Evolutionary conservation across 2,797 vertebrate genomes (phyloP).

Genomic region (Chaetodon trifasciatus): DNA sequence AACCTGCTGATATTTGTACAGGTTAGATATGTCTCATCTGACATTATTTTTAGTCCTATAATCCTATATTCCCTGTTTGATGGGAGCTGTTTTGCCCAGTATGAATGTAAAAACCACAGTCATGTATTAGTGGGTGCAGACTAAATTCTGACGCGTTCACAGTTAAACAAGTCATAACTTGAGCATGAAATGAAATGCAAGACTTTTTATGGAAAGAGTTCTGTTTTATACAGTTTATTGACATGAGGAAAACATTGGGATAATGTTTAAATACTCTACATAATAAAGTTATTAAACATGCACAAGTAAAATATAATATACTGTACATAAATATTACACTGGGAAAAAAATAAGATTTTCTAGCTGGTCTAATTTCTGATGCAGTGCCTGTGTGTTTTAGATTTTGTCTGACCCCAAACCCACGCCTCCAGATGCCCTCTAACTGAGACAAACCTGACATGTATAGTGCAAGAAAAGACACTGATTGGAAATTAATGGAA

Average conservation of each 20-base stretch:
- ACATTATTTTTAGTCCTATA: neutral
- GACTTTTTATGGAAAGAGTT: slow-evolving; percentile 58
- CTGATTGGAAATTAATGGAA: slow-evolving; percentile 82
- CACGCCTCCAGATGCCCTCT: neutral
- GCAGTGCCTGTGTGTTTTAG: slow-evolving; percentile 54
- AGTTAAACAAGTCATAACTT: slow-evolving; percentile 39
- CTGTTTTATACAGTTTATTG: slow-evolving; percentile 83
- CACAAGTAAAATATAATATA: slow-evolving; percentile 78
- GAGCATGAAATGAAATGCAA: slow-evolving; percentile 53
- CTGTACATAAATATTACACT: slow-evolving; percentile 76
- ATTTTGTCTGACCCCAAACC: slow-evolving; percentile 35
- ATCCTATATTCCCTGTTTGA: neutral
- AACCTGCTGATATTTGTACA: neutral
- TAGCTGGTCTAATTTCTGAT: slow-evolving; percentile 34
- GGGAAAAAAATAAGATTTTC: slow-evolving; percentile 3
- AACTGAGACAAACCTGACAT: slow-evolving; percentile 35
- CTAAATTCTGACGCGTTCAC: slow-evolving; percentile 36
- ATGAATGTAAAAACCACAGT: neutral
- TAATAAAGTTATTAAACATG: slow-evolving; percentile 81
- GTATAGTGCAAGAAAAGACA: slow-evolving; percentile 62
- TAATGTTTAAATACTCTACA: slow-evolving; percentile 87
- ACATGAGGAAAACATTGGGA: slow-evolving; percentile 74
- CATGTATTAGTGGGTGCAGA: slow-evolving; percentile 21
- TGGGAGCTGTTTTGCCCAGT: neutral
- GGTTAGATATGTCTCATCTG: neutral